Base-by-base conservation (phyloP, 2,113 vertebrate genomes). In the Carassius auratus region DNA sequence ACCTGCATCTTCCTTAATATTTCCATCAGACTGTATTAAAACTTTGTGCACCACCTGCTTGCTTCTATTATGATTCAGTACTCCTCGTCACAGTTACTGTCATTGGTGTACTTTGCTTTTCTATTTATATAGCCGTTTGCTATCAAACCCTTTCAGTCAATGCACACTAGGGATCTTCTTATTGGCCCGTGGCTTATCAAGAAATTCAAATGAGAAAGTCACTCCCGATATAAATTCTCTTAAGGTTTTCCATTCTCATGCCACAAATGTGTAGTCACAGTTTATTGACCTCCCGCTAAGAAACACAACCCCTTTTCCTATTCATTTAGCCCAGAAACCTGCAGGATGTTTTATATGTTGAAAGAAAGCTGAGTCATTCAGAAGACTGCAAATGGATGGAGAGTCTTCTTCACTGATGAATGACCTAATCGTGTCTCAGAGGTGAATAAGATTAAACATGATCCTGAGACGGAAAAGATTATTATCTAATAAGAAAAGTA, bases 161-260 rank as follows among this genome's bases (percentile, higher is more conserved):
- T 12, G 52, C 79, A 90, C 88, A 90, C 85, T 85, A 82, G 84
- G 78, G 85, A 90, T 89, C 75, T 87, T 86, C 84, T 89, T 81
- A 80, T 83, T 84, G 89, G 85, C 62, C 86, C 85, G 86, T 87
- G 59, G 42, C 86, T 89, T 90, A 88, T 90, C 85, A 88, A 38
- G 80, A 77, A 26, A 82, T 71, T 87, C 87, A 85, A 87, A 90
- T 89, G 83, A 85, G 80, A 84, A 84, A 90, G 86, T 89, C 83
- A 89, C 85, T 89, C 80, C 45, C 73, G 86, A 86, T 89, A 77
- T 74, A 81, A 83, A 84, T 73, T 84, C 83, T 80, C 88, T 66
- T 66, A 87, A 86, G 80, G 88, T 86, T 87, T 81, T 64, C 82
- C 71, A 86, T 86, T 90, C 79, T 89, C 64, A 80, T 48, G 7